A percentile compares a stretch with the other conserved stretches of the same genome.
phyloP scores from a whole-genome alignment of 1,140 invertebrate species.

The Cyclargus thomasi region DNA sequence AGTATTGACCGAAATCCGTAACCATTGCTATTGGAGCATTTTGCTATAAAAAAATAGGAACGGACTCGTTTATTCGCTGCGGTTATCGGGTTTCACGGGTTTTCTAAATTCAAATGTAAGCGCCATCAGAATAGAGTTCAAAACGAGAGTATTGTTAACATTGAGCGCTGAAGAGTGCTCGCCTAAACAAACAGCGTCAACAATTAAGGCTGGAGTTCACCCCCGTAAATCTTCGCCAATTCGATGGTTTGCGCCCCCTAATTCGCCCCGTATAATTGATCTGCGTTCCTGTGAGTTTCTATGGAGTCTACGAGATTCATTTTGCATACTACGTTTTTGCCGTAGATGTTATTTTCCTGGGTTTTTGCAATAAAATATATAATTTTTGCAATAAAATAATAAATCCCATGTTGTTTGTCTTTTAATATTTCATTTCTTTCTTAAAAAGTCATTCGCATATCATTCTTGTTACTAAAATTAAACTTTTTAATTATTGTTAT shows the following conservation, averaged over 20 bases:
- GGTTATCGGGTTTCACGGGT: not conserved
- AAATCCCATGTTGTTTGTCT: too few relatives aligned
- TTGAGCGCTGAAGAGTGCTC: conserved; percentile 29
- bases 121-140: conserved; percentile 22
- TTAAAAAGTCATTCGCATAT: too few relatives aligned
- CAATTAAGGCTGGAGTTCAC: conserved; percentile 37
- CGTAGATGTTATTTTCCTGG: conserved; percentile 33
- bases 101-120: conserved; percentile 24
- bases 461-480: too few relatives aligned
- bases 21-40: not conserved
- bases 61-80: not conserved
- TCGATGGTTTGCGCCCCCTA: conserved; percentile 41
- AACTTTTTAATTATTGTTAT: too few relatives aligned
- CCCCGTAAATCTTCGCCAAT: conserved; percentile 51
- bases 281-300: conserved; percentile 45
- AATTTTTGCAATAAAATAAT: too few relatives aligned
- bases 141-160: conserved; percentile 29
- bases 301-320: conserved; percentile 42
- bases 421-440: too few relatives aligned
- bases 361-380: too few relatives aligned
- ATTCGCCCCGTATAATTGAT: conserved; percentile 51
- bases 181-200: conserved; percentile 37
- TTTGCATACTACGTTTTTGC: conserved; percentile 40
- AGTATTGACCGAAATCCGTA: not conserved
- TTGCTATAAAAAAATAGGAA: not conserved